Percentiles rank a stretch among this genome's conserved stretches.
Evolutionary conservation across 1,140 invertebrate species (phyloP).

Genomic region (Oryctes rhinoceros): DNA sequence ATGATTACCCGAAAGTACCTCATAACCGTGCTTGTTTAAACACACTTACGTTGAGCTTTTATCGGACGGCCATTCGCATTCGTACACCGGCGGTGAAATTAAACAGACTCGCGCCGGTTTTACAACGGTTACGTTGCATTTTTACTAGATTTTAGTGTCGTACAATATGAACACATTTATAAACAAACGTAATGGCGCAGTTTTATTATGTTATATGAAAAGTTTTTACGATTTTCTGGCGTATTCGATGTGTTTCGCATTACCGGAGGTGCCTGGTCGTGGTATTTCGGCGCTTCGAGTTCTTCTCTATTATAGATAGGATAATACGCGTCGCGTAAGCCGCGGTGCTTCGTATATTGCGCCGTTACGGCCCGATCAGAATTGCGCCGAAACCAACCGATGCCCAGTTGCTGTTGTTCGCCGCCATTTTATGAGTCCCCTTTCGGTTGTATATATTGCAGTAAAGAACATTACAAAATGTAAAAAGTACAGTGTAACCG

Average conservation of each 20-base stretch:
- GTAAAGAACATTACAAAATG: slow-evolving; percentile 39
- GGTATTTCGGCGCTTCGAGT: background rate
- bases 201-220: slow-evolving; percentile 41
- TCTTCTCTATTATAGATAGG: too few relatives aligned
- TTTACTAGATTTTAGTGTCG: slow-evolving; percentile 38
- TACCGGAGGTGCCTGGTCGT: background rate
- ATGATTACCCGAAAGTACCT: slow-evolving; percentile 37
- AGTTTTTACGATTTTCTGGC: slow-evolving; percentile 30
- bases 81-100: background rate
- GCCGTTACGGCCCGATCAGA: slow-evolving; percentile 1
- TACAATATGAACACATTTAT: slow-evolving; percentile 41
- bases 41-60: slow-evolving; percentile 26
- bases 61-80: background rate
- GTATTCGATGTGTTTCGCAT: slow-evolving; percentile 34
- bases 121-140: slow-evolving; percentile 19
- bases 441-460: slow-evolving; percentile 37
- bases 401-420: background rate
- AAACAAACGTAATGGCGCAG: slow-evolving; percentile 33
- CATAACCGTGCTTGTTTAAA: slow-evolving; percentile 39
- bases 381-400: slow-evolving; percentile 1
- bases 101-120: slow-evolving; percentile 7
- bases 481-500: background rate
- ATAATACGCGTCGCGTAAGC: too few relatives aligned
- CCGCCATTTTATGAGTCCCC: slow-evolving; percentile 8
- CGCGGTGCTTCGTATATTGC: too few relatives aligned